A percentile compares a stretch with the other conserved stretches of the same genome.
Evolutionary conservation across 2,888 invertebrate genomes (phyloP).

Genomic region (Erebia palarica): DNA sequence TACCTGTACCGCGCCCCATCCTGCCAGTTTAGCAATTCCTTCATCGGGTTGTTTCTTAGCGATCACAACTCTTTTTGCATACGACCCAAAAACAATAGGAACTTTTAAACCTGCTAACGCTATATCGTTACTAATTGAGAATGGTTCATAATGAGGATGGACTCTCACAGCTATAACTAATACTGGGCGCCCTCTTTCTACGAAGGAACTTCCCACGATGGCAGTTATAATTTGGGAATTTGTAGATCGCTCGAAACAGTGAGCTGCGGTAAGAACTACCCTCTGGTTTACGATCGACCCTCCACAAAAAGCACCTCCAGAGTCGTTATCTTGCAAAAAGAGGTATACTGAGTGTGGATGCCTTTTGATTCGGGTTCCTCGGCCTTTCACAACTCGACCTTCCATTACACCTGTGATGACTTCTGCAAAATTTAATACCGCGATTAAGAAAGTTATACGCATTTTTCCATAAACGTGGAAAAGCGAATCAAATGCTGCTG

Average conservation of each 20-base stretch:
- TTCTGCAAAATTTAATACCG: constrained; percentile 3
- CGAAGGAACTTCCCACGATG: constrained; percentile 12
- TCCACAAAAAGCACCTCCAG: constrained; percentile 45
- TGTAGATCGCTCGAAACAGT: constrained; percentile 39
- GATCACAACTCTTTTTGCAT: constrained; percentile 21
- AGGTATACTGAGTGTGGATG: constrained; percentile 29
- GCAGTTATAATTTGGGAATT: not conserved
- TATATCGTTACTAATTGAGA: constrained; percentile 21
- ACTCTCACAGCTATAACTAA: not conserved
- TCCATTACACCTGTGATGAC: constrained; percentile 16
- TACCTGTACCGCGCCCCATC: constrained; percentile 34
- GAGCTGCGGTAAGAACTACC: constrained; percentile 51
- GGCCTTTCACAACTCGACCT: constrained; percentile 18
- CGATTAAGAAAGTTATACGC: constrained; percentile 9
- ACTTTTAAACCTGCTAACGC: constrained; percentile 21
- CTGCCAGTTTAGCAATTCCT: constrained; percentile 25
- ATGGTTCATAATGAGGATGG: constrained; percentile 24
- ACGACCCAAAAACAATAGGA: constrained; percentile 17
- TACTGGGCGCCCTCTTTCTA: not conserved
- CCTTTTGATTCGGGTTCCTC: not conserved
- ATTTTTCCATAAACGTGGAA: constrained; percentile 2
- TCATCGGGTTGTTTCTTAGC: not conserved
- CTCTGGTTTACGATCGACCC: constrained; percentile 51
- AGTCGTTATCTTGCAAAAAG: not conserved
- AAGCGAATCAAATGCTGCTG: not conserved